A percentile compares a stretch with the other conserved stretches of the same genome.
Evolutionary conservation across 1,140 invertebrate species (phyloP).

Genomic region (Bombus pascuorum): DNA sequence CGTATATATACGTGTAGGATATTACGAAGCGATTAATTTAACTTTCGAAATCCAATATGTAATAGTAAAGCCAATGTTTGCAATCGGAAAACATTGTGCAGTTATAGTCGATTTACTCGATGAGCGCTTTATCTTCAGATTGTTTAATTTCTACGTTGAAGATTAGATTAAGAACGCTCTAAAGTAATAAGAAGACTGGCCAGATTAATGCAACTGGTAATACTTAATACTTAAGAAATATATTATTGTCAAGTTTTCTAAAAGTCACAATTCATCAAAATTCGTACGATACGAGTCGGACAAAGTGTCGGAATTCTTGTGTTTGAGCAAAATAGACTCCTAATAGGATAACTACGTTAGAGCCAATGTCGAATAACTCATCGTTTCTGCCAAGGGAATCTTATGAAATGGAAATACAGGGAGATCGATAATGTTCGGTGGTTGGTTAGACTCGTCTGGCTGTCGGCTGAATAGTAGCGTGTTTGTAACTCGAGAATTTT

Average conservation of each 20-base stretch:
- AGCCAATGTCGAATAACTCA: not conserved
- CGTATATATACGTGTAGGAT: not conserved
- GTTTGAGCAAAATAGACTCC: not conserved
- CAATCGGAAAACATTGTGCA: too few relatives aligned
- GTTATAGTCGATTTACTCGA: too few relatives aligned
- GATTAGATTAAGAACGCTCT: not conserved
- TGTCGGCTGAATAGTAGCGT: not conserved
- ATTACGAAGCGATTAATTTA: not conserved
- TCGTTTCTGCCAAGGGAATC: not conserved
- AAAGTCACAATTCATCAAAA: too few relatives aligned
- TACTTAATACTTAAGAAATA: not conserved
- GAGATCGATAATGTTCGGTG: conserved; percentile 12
- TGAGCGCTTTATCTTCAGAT: not conserved
- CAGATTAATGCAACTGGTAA: not conserved
- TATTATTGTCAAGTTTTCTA: too few relatives aligned
- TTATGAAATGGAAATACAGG: not conserved
- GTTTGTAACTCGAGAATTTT: not conserved
- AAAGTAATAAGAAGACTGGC: not conserved
- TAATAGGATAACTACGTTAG: not conserved
- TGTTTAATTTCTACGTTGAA: not conserved
- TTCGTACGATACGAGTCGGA: not conserved
- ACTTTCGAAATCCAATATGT: not conserved
- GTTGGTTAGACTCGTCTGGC: conserved; percentile 13
- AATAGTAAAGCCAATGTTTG: not conserved
- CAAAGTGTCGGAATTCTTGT: not conserved